Base-by-base conservation (phyloP, 2,797 vertebrate species). In the Phaenicophaeus curvirostris region DNA sequence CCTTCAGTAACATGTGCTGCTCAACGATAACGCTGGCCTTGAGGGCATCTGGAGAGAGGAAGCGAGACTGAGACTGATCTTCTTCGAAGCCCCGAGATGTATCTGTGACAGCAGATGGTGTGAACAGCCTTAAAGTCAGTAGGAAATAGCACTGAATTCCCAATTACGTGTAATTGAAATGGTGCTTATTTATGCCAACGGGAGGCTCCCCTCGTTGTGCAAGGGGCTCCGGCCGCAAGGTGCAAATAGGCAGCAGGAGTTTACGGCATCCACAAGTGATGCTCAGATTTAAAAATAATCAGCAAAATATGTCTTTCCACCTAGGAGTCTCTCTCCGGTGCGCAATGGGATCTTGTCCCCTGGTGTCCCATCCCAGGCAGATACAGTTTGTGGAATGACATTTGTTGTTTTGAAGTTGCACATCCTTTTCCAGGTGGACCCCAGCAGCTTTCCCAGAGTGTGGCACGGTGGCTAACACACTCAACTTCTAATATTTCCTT, bases 51-150 rank as follows among this genome's bases (percentile, higher is more conserved):
- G 67, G 48, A 55, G 85, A 67, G 84, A 42, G 59, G 55, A 4
- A 54, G 58, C 28, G 2, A 28, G 71, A 84, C 87, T 35, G 66
- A 30, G 59, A 25, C 1, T 19, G 59, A 18, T 53, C 16, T 73
- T 78, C 73, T 74, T 41, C 88, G 37, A 23, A 92, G 76, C 73
- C 65, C 46, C 3, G 59, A 15, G 67, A 8, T 6, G 39, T 39
- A 13, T 89, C 68, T 78, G 76, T 9, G 59, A 42, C 67, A 74
- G 85, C 90, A 93, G 91, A 95, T 94, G 93, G 77, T 89, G 85
- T 0, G 66, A 85, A 7, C 63, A 3, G 90, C 83, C 94, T 92
- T 13, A 4, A 44, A 95, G 80, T 59, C 48, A 25, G 55, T 30
- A 30, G 6, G 61, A 58, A 68, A 37, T 61, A n/a, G 27, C 57